Evolutionary conservation across 2,888 invertebrate genomes (phyloP).

Genomic region (Temnothorax unifasciatus): DNA sequence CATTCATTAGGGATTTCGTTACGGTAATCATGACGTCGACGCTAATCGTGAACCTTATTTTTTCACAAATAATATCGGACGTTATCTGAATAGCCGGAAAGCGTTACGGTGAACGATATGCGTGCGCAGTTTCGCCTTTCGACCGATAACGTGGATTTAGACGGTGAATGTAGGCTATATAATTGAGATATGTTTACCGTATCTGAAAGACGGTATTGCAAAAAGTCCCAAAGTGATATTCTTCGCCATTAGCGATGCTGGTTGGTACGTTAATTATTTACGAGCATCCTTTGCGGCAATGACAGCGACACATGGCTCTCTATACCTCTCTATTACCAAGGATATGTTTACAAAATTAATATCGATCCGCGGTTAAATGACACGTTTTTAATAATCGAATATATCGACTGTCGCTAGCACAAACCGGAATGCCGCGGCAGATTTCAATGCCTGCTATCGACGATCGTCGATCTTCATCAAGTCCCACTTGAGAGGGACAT

Average conservation of each 20-base stretch:
- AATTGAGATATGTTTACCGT: too few species aligned
- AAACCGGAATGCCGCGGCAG: not conserved
- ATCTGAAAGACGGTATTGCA: too few species aligned
- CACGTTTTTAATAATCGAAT: not conserved
- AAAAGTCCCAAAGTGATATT: not conserved
- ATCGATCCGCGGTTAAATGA: not conserved
- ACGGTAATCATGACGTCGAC: too few species aligned
- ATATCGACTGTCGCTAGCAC: not conserved
- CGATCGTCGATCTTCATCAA: constrained; percentile 43
- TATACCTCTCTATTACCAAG: not conserved
- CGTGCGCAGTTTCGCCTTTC: too few species aligned
- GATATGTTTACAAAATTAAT: not conserved
- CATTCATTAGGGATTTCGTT: too few species aligned
- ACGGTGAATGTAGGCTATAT: too few species aligned
- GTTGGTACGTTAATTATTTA: not conserved
- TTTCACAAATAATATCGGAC: too few species aligned
- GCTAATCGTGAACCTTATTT: too few species aligned
- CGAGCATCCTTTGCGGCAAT: not conserved
- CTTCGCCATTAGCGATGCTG: not conserved
- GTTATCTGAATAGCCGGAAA: too few species aligned
- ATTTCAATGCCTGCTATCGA: constrained; percentile 5
- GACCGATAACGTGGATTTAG: too few species aligned
- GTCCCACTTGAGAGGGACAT: constrained; percentile 9
- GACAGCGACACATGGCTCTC: not conserved
- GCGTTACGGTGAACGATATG: too few species aligned